Conservation (phyloP, 2,888 invertebrate species). For the Amaurobius ferox region DNA sequence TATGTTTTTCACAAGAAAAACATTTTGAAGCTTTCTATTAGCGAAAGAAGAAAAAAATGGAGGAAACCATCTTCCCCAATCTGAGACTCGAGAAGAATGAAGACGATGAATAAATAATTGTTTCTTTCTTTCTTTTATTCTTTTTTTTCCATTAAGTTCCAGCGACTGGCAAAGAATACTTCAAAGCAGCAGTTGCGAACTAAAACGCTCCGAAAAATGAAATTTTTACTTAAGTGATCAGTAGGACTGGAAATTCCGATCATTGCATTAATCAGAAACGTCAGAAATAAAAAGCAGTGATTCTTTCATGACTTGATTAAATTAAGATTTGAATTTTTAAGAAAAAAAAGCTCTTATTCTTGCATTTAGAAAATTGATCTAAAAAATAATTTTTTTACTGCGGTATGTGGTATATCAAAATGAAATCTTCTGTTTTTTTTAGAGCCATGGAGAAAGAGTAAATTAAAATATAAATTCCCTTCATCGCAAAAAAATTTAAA, state of each 20-base stretch:
- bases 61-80: background rate
- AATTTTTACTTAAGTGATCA: conserved; percentile 18
- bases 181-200: background rate
- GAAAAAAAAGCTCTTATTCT: conserved; percentile 38
- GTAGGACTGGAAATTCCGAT: conserved; percentile 39
- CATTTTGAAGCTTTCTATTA: background rate
- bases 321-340: conserved; percentile 40
- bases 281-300: conserved; percentile 28
- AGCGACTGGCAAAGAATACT: no score
- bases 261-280: conserved; percentile 44
- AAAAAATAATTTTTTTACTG: background rate
- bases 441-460: background rate
- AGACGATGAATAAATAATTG: background rate
- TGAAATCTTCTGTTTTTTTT: background rate
- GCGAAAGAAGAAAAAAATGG: background rate
- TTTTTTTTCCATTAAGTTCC: background rate
- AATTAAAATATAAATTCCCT: background rate
- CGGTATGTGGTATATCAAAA: background rate
- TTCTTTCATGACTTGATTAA: conserved; percentile 42
- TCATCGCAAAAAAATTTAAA: background rate
- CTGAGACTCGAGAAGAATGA: background rate
- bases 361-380: background rate
- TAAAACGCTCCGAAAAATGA: conserved; percentile 7
- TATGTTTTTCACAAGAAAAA: background rate
- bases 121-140: no score